Evolutionary conservation across 2,888 invertebrate genomes (phyloP), one percentile per base, ranked within the genome.

Genomic region (Acanthococcus lagerstroemiae): DNA sequence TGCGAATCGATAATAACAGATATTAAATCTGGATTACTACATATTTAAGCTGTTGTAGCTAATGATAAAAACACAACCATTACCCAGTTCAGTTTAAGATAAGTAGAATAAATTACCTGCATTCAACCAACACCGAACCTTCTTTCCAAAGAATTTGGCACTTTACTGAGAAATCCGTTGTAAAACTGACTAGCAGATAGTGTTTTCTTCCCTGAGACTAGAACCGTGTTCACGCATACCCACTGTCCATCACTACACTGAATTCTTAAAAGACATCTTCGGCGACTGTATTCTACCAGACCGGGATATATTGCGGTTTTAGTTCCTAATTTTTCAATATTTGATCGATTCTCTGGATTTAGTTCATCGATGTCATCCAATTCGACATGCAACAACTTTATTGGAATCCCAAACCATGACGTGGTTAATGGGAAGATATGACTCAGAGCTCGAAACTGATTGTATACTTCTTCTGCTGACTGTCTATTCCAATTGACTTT

Each of bases 131-230:
- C 3, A n/a, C 17, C 6, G n/a, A 60, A 60, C 21, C 30, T 60
- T 48, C 60, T 50, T 15, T 63, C 63, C n/a, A 63, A 37, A 4
- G 52, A 37, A 24, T 63, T 30, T 22, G 50, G n/a, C 15, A 58
- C 60, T 77, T 85, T 85, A 73, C 81, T 83, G 27, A 93, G 77
- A 76, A 85, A 94, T 7, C 94, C 94, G 79, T 92, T 92, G 76
- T 84, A 84, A 79, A 95, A 95, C 74, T 91, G 90, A 71, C 77
- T 73, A 3, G 91, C 88, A 57, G 80, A 82, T 83, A 94, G 89
- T 72, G 81, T 78, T 75, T 82, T 85, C 74, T 83, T 86, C 9
- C 85, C 84, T 70, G 83, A 78, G 67, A 91, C 76, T 72, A 83
- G 80, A 66, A 92, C 70, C 71, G 81, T 80, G 70, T 78, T 78